phyloP scores from a whole-genome alignment of 1,140 invertebrate genomes.

The Drosophila eugracilis region DNA sequence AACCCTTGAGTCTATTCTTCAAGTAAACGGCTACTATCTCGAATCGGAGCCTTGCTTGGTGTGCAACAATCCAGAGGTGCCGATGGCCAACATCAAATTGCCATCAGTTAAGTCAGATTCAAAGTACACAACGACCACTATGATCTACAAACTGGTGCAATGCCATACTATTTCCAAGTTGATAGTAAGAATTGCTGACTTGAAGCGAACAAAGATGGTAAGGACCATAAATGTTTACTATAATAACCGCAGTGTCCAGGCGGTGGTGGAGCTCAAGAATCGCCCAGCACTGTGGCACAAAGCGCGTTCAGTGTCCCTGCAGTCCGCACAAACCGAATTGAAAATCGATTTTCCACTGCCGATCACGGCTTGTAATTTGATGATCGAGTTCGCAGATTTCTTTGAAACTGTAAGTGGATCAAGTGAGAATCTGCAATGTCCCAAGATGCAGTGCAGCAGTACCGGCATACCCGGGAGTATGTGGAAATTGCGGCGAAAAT shows the following conservation, averaged over 20 bases:
- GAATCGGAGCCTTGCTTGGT: constrained; percentile 98
- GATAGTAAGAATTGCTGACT: constrained; percentile 95
- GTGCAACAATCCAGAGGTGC: constrained; percentile 98
- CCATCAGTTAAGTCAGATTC: constrained; percentile 98
- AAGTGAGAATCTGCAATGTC: constrained; percentile 97
- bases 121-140: constrained; percentile 98
- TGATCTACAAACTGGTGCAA: constrained; percentile 97
- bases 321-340: constrained; percentile 95
- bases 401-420: constrained; percentile 94
- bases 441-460: constrained; percentile 98
- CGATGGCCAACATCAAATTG: constrained; percentile 96
- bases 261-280: constrained; percentile 98
- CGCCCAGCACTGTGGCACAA: constrained; percentile 95
- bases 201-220: constrained; percentile 99
- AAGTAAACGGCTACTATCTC: constrained; percentile 97
- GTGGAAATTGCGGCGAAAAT: constrained; percentile 99
- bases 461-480: constrained; percentile 98
- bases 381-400: constrained; percentile 99
- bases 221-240: constrained; percentile 98
- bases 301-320: constrained; percentile 95
- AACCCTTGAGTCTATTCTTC: constrained; percentile 95
- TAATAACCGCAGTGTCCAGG: constrained; percentile 97
- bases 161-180: constrained; percentile 98
- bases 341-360: constrained; percentile 98
- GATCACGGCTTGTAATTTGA: constrained; percentile 98